Conservation (phyloP, 2,888 invertebrate genomes). For the Mimas tiliae region DNA sequence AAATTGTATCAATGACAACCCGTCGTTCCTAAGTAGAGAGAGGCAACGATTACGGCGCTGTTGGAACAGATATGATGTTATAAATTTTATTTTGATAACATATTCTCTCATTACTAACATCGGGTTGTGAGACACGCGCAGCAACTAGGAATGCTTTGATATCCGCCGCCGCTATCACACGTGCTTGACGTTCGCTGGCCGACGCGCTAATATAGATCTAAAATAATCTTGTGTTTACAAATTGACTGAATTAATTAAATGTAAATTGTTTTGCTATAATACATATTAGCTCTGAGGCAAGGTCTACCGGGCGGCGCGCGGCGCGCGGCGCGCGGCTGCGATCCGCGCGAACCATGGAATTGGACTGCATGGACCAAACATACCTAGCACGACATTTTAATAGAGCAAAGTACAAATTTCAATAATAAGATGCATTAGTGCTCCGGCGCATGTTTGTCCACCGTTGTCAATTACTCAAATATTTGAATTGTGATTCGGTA, state of each 20-base stretch:
- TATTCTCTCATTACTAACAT: slow-evolving; percentile 58
- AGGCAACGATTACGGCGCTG: slow-evolving; percentile 36
- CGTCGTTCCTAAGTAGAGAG: slow-evolving; percentile 59
- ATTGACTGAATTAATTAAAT: slow-evolving; percentile 27
- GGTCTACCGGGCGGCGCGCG: not conserved
- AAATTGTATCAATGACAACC: slow-evolving; percentile 55
- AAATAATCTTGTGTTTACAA: slow-evolving; percentile 21
- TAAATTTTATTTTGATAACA: slow-evolving; percentile 34
- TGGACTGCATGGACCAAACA: slow-evolving; percentile 81
- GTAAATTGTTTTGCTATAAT: slow-evolving; percentile 25
- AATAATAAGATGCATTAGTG: slow-evolving; percentile 80
- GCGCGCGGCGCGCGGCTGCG: too few species aligned
- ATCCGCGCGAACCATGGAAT: slow-evolving; percentile 50
- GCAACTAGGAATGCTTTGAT: slow-evolving; percentile 14
- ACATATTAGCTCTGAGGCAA: slow-evolving; percentile 22
- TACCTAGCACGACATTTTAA: slow-evolving; percentile 74
- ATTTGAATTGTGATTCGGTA: slow-evolving; percentile 85
- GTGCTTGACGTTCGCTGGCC: not conserved
- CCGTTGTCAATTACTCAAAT: slow-evolving; percentile 84
- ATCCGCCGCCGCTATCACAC: slow-evolving; percentile 8
- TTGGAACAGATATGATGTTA: slow-evolving; percentile 31
- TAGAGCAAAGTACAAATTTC: slow-evolving; percentile 83
- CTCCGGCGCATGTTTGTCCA: slow-evolving; percentile 82
- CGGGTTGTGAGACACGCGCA: slow-evolving; percentile 60
- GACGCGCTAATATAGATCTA: not conserved